Base-by-base conservation (phyloP, 2,888 invertebrate genomes). In the Phymatocera aterrima region DNA sequence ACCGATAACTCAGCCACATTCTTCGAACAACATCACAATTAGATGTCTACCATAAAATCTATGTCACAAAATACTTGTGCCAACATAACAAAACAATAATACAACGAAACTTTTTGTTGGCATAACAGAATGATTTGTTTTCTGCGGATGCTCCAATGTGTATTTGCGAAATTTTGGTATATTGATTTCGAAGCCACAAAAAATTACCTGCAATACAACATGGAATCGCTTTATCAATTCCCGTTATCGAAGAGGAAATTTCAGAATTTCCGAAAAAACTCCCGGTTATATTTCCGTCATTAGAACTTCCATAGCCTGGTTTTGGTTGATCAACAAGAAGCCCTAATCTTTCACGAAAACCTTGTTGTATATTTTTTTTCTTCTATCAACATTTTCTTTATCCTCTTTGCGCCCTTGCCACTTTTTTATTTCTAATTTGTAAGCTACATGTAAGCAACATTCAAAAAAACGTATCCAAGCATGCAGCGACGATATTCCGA, bases 401-500 rank as follows among this genome's bases (percentile, higher is more conserved):
- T 51, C 70, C 24, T 80, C 82, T 4, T 83, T 40, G 81, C 18
- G 85, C 83, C 83, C 81, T 84, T 80, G 40, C 40, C 40, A 40
- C 40, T 40, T 40, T 64, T 83, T 64, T 28, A 85, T 82, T 40
- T 82, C 81, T 46, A 87, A 24, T 82, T 83, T 84, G 79, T 87
- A 87, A 5, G 85, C 77, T 21, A 86, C 78, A 72, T 87, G 84
- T 51, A 88, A 68, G 3, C 51, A 75, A 78, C 83, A 87, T 79
- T 88, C 85, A 74, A 84, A 87, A 79, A 82, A 84, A 31, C 83
- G 80, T n/a, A 85, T 85, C 85, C 85, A 86, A 1, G 83, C 82
- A 81, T 86, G 86, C 37, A 86, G 77, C n/a, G 81, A 79, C 61
- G 84, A 85, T 72, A 84, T 46, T 34, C 83, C 83, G 70, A 83